These are phyloP conservation scores for Eidolon dupreanum DNA, from an alignment of 2,797 vertebrate species.

Conservation along the genomic window DNA sequence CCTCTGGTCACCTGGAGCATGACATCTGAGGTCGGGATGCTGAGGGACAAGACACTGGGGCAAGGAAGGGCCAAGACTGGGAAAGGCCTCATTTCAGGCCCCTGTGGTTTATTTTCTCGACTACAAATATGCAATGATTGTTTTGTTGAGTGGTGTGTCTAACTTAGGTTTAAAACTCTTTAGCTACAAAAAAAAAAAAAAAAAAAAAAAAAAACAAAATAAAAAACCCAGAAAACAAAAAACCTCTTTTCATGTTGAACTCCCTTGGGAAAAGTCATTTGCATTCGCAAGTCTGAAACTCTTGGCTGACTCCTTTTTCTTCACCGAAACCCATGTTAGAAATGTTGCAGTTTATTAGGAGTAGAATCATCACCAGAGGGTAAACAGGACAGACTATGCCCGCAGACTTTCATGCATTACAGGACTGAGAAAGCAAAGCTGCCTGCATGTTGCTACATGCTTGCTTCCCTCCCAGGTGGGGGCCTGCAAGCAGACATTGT, in stretches of 20 bases:
- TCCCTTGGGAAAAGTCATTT: not conserved
- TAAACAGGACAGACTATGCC: not conserved
- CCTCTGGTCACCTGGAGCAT: not conserved
- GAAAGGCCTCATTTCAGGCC: not conserved
- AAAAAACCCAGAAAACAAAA: not conserved
- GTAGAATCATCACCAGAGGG: too few species aligned
- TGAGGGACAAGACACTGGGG: not conserved
- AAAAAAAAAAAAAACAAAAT: not conserved
- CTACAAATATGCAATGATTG: not conserved
- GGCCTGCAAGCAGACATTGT: not conserved
- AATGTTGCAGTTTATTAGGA: not conserved
- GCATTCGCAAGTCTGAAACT: not conserved
- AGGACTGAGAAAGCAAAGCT: not conserved
- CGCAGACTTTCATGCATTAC: not conserved
- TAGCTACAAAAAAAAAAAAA: not conserved
- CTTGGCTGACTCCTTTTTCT: not conserved
- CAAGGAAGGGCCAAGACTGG: not conserved
- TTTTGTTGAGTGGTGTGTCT: not conserved
- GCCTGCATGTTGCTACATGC: not conserved
- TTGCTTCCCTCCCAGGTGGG: not conserved
- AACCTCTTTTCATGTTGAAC: not conserved
- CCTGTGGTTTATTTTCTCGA: not conserved
- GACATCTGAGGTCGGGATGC: not conserved
- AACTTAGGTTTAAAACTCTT: not conserved
- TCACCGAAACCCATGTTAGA: not conserved